Percentiles rank a stretch among this genome's conserved stretches.
These are phyloP conservation scores for Apoda limacodes DNA, from an alignment of 2,888 invertebrate genomes.

Conservation along the genomic window DNA sequence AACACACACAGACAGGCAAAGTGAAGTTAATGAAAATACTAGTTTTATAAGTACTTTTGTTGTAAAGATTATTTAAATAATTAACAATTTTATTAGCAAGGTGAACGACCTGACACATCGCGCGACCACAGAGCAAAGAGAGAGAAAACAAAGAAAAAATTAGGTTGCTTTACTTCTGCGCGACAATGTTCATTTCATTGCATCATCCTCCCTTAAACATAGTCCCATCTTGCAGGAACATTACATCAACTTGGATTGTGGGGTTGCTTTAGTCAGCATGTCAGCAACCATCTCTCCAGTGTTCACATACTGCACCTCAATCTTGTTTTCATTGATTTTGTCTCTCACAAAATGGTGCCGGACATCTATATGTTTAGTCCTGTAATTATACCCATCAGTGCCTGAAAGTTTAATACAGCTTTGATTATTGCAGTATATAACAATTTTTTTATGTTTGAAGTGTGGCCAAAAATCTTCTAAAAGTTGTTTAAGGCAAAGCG, in stretches of 20 bases:
- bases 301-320: slow-evolving; percentile 12
- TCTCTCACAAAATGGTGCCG: slow-evolving; percentile 16
- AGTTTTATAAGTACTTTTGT: no score
- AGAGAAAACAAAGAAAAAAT: no score
- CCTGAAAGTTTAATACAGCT: slow-evolving; percentile 9
- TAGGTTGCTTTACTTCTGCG: no score
- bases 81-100: no score
- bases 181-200: no score
- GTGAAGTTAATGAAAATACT: no score
- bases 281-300: slow-evolving; percentile 16
- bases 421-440: slow-evolving; percentile 7
- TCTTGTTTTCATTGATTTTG: slow-evolving; percentile 6
- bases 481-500: slow-evolving; percentile 18
- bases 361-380: slow-evolving; percentile 14
- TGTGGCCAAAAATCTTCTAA: slow-evolving; percentile 13
- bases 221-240: background rate
- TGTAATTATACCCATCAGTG: slow-evolving; percentile 2
- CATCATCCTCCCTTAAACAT: background rate
- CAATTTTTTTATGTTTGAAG: slow-evolving; percentile 2
- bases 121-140: no score
- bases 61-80: no score
- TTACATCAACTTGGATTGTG: background rate
- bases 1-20: no score
- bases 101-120: no score
- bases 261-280: slow-evolving; percentile 15